A percentile compares a stretch with the other conserved stretches of the same genome.
phyloP scores from a whole-genome alignment of 2,888 invertebrate genomes.

The Euproctis similis region DNA sequence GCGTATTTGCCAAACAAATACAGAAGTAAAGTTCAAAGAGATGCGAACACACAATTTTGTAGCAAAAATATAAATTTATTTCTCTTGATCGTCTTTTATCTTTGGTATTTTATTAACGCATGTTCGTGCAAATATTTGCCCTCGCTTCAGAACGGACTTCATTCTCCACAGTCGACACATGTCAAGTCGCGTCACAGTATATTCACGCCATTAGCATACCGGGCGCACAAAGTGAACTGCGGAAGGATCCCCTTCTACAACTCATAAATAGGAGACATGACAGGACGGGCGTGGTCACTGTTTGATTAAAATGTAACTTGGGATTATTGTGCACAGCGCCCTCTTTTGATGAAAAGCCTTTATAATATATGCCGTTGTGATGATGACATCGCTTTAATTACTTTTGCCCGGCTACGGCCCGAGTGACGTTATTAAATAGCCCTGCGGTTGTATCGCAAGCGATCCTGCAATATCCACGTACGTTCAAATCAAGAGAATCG shows the following conservation, averaged over 20 bases:
- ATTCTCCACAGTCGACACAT: constrained; percentile 62
- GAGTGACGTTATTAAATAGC: constrained; percentile 44
- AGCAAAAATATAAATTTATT: constrained; percentile 17
- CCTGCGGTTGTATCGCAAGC: constrained; percentile 32
- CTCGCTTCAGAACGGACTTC: constrained; percentile 44
- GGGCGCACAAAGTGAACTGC: constrained; percentile 48
- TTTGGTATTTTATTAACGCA: constrained; percentile 15
- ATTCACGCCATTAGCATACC: constrained; percentile 65
- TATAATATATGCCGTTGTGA: constrained; percentile 40
- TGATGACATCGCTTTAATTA: constrained; percentile 56
- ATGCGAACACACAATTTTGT: constrained; percentile 19
- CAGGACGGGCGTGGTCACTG: constrained; percentile 56
- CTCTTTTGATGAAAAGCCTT: constrained; percentile 41
- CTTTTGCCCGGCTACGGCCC: constrained; percentile 50
- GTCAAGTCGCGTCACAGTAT: constrained; percentile 60
- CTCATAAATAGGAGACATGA: constrained; percentile 60
- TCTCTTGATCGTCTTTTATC: constrained; percentile 16
- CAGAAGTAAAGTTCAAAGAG: constrained; percentile 19
- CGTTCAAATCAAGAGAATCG: constrained; percentile 17
- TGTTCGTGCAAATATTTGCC: constrained; percentile 31
- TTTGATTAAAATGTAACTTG: constrained; percentile 67
- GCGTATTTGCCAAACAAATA: no score
- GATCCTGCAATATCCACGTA: constrained; percentile 23
- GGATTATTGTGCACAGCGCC: constrained; percentile 39
- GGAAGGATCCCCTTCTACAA: constrained; percentile 56